A percentile compares a stretch with the other conserved stretches of the same genome.
These are phyloP conservation scores for Eulithis testata DNA, from an alignment of 2,888 invertebrate species.

Conservation along the genomic window DNA sequence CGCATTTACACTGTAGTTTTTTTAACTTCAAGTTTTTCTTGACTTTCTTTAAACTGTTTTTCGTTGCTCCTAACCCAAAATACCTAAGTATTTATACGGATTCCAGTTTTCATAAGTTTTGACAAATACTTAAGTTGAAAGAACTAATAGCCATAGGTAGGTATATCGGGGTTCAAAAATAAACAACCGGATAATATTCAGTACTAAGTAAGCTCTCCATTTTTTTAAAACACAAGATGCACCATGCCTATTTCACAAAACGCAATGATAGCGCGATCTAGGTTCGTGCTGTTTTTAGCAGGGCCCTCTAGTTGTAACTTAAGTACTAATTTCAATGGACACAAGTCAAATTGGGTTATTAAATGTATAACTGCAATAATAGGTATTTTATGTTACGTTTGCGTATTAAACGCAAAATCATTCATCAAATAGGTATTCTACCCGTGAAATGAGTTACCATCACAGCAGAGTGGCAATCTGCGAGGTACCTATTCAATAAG, in stretches of 20 bases:
- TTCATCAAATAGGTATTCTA: constrained; percentile 7
- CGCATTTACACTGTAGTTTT: too few relatives aligned
- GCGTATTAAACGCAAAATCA: background rate
- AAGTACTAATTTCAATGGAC: background rate
- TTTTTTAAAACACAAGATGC: too few relatives aligned
- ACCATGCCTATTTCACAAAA: too few relatives aligned
- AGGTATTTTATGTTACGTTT: background rate
- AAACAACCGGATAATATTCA: too few relatives aligned
- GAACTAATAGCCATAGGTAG: too few relatives aligned
- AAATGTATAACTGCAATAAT: background rate
- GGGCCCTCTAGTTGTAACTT: too few relatives aligned
- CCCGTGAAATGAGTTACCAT: constrained; percentile 25
- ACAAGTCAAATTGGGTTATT: background rate
- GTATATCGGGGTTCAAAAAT: too few relatives aligned
- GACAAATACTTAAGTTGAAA: too few relatives aligned
- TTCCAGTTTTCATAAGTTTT: constrained; percentile 1
- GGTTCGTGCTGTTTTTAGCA: too few relatives aligned
- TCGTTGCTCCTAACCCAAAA: background rate
- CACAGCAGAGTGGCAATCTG: constrained; percentile 10
- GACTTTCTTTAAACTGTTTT: background rate
- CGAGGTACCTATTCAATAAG: constrained; percentile 39
- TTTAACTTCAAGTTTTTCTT: background rate
- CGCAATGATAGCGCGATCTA: too few relatives aligned
- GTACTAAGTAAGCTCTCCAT: too few relatives aligned
- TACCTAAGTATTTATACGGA: too few relatives aligned